phyloP scores from a whole-genome alignment of 2,113 vertebrate species.

The Gasterosteus nipponicus region DNA sequence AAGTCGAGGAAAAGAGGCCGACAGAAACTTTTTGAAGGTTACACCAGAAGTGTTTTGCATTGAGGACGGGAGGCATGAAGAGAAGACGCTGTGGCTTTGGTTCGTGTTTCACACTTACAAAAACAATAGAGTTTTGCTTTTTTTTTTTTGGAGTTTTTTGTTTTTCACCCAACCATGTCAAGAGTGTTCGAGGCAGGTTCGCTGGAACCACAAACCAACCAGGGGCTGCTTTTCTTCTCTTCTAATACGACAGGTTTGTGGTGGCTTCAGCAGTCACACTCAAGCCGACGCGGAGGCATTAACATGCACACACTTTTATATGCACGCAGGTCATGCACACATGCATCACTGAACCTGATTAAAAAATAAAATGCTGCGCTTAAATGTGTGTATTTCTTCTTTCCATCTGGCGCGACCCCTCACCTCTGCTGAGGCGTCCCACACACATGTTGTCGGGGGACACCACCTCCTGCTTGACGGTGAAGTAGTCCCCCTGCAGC shows the following conservation, averaged over 20 bases:
- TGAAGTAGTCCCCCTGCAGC: conserved; percentile 92
- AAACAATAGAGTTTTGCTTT: conserved; percentile 71
- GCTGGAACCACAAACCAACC: conserved; percentile 75
- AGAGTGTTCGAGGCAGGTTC: conserved; percentile 54
- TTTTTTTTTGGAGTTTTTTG: conserved; percentile 35
- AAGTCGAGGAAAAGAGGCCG: conserved; percentile 61
- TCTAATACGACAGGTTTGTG: conserved; percentile 63
- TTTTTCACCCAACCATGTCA: conserved; percentile 19
- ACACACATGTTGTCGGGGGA: conserved; percentile 99
- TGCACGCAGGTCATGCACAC: conserved; percentile 2
- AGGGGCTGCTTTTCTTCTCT: conserved; percentile 67
- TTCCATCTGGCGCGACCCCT: conserved; percentile 41
- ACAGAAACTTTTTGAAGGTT: conserved; percentile 59
- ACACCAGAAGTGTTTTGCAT: conserved; percentile 76
- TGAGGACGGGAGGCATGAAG: conserved; percentile 49
- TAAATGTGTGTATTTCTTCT: not conserved
- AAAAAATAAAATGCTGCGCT: not conserved
- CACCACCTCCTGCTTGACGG: conserved; percentile 97
- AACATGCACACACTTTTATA: not conserved
- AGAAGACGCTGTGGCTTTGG: conserved; percentile 75
- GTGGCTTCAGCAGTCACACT: conserved; percentile 56
- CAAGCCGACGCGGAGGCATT: conserved; percentile 35
- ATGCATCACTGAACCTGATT: not conserved
- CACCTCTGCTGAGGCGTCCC: conserved; percentile 96
- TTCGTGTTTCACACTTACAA: conserved; percentile 72